A percentile compares a stretch with the other conserved stretches of the same genome.
These are phyloP conservation scores for Troides oblongomaculatus DNA, from an alignment of 2,888 invertebrate genomes.

Conservation along the genomic window DNA sequence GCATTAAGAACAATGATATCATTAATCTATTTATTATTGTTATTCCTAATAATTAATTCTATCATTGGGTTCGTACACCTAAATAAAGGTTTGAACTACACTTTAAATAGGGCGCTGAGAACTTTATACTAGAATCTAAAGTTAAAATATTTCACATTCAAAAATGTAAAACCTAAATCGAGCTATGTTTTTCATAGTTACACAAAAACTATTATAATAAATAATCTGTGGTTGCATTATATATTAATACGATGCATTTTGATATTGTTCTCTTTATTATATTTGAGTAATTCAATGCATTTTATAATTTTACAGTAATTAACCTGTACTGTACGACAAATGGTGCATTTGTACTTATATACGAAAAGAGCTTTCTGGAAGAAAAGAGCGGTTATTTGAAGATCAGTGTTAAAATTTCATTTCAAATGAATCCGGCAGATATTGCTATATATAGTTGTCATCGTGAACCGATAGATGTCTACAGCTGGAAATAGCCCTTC, in stretches of 20 bases:
- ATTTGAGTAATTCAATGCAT: not conserved
- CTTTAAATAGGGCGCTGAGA: not conserved
- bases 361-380: too few relatives aligned
- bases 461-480: too few relatives aligned
- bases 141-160: not conserved
- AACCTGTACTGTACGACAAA: too few relatives aligned
- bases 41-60: not conserved
- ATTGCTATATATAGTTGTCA: too few relatives aligned
- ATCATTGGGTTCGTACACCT: not conserved
- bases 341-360: too few relatives aligned
- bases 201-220: not conserved
- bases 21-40: too few relatives aligned
- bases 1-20: too few relatives aligned
- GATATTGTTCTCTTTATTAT: not conserved
- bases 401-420: too few relatives aligned
- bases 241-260: not conserved
- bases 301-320: not conserved
- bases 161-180: not conserved
- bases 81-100: slow-evolving; percentile 5
- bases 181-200: not conserved
- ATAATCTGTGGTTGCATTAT: not conserved
- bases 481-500: too few relatives aligned
- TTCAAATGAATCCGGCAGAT: too few relatives aligned
- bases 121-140: not conserved
- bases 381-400: too few relatives aligned